phyloP scores from a whole-genome alignment of 2,113 vertebrate genomes.

The Neodon shergylaensis region DNA sequence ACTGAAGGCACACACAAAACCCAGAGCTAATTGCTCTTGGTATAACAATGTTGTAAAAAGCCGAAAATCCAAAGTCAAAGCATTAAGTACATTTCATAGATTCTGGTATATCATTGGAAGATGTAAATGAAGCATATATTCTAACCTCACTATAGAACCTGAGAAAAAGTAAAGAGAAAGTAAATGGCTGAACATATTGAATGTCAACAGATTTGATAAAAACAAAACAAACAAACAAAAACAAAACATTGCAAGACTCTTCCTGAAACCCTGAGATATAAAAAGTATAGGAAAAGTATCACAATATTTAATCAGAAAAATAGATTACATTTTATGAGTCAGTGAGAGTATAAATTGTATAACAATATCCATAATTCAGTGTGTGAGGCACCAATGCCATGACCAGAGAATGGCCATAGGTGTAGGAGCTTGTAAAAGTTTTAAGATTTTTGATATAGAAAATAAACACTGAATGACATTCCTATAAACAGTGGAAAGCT shows the following conservation, averaged over 20 bases:
- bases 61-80: background rate
- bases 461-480: background rate
- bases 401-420: background rate
- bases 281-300: too few relatives aligned
- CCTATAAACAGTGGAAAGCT: background rate
- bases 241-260: background rate
- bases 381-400: background rate
- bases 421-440: rapidly evolving
- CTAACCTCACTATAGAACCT: background rate
- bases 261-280: background rate
- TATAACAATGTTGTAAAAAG: background rate
- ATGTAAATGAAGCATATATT: background rate
- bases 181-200: background rate
- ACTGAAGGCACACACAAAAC: background rate
- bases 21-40: background rate
- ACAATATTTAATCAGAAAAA: background rate
- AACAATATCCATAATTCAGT: background rate
- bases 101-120: background rate
- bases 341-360: background rate
- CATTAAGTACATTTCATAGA: background rate
- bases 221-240: background rate
- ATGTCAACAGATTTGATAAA: background rate
- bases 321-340: background rate
- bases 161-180: background rate
- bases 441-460: background rate